Conservation (phyloP, 2,113 vertebrate genomes). For the Hoplias malabaricus region DNA sequence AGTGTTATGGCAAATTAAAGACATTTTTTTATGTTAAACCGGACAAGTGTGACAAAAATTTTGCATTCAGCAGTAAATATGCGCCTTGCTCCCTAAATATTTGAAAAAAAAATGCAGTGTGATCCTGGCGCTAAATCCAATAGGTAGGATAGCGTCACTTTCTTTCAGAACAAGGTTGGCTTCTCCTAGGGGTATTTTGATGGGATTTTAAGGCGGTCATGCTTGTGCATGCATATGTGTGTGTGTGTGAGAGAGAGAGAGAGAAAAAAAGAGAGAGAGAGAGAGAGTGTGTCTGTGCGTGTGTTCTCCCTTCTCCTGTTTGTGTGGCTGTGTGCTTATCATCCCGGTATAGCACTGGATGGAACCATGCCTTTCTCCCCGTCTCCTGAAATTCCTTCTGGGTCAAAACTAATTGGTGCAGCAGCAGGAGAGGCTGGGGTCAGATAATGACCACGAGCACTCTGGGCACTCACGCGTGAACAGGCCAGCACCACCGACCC, state of each 20-base stretch:
- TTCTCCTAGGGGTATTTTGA: conserved; percentile 8
- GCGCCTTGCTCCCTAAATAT: too few species aligned
- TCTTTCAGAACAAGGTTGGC: neutral
- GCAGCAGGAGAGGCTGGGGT: conserved; percentile 33
- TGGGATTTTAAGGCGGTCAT: conserved; percentile 6
- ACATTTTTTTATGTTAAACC: too few species aligned
- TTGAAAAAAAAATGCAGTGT: neutral
- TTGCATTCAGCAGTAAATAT: too few species aligned
- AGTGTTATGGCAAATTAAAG: too few species aligned
- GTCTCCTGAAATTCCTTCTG: conserved; percentile 49
- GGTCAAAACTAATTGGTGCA: conserved; percentile 54
- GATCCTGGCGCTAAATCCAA: neutral
- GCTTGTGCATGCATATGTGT: conserved; percentile 4
- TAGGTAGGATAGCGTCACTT: neutral
- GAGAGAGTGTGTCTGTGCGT: neutral
- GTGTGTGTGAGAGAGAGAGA: neutral
- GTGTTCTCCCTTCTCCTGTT: neutral
- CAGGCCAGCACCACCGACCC: conserved; percentile 34
- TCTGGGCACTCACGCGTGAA: conserved; percentile 38
- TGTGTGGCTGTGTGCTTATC: conserved; percentile 21
- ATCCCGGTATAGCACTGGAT: neutral
- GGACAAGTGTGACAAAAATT: too few species aligned
- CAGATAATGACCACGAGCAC: conserved; percentile 54
- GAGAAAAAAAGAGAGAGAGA: too few species aligned
- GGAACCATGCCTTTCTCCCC: conserved; percentile 36